Percentiles rank a stretch among this genome's conserved stretches.
These are phyloP conservation scores for Pogona vitticeps DNA, from an alignment of 2,113 vertebrate species.

Conservation along the genomic window DNA sequence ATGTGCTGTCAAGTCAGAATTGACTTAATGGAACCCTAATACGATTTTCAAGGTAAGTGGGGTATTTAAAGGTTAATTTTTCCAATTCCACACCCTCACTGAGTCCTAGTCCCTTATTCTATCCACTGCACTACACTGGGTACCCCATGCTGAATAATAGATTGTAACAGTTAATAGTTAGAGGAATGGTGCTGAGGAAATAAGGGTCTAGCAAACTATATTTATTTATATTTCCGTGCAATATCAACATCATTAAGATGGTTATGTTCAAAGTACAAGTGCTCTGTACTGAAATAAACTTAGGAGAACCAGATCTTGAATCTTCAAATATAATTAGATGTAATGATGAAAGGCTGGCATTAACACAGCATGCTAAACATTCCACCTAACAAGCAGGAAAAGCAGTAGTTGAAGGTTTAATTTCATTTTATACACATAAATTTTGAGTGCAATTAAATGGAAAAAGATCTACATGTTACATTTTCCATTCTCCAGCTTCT, in stretches of 20 bases:
- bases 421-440: background rate
- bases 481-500: background rate
- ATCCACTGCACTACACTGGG: background rate
- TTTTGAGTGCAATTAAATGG: slow-evolving; percentile 14
- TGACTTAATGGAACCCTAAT: no score
- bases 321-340: background rate
- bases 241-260: background rate
- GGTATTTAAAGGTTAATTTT: no score
- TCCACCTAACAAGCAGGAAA: background rate
- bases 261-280: background rate
- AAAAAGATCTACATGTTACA: background rate
- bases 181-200: background rate
- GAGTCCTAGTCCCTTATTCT: no score
- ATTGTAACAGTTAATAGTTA: background rate
- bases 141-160: background rate
- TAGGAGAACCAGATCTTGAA: background rate
- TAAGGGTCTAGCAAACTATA: background rate
- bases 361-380: background rate
- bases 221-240: background rate
- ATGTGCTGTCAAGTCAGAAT: no score
- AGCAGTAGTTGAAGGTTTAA: background rate
- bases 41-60: no score
- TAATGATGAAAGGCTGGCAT: background rate
- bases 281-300: background rate
- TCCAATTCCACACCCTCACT: no score